Percentiles rank a stretch among this genome's conserved stretches.
Evolutionary conservation across 2,113 vertebrate species (phyloP).

Genomic region (Apodemus speciosus): DNA sequence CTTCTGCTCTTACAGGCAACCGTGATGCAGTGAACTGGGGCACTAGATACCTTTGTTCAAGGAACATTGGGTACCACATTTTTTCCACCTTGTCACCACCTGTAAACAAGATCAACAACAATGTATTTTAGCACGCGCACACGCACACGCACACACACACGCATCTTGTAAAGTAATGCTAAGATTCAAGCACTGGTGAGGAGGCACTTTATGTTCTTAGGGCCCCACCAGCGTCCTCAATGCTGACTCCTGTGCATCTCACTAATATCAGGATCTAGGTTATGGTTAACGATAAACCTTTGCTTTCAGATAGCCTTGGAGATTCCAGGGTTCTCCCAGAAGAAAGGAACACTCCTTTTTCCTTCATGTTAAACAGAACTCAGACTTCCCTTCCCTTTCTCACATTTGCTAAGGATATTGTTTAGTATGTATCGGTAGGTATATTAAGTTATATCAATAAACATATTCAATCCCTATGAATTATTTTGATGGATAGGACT

Average conservation of each 20-base stretch:
- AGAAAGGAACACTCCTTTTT: constrained; percentile 71
- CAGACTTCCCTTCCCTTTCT: constrained; percentile 79
- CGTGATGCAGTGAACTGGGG: neutral
- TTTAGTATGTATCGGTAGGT: constrained; percentile 85
- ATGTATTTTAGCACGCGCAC: too few species aligned
- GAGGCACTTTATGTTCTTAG: constrained; percentile 43
- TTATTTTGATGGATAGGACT: constrained; percentile 76
- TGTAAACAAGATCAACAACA: constrained; percentile 45
- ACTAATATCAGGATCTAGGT: constrained; percentile 76
- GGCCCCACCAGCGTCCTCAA: constrained; percentile 45
- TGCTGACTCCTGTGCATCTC: constrained; percentile 68
- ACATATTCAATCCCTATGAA: constrained; percentile 79
- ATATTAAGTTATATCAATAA: constrained; percentile 84
- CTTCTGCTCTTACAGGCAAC: neutral
- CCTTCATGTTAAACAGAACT: constrained; percentile 82
- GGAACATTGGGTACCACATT: constrained; percentile 47
- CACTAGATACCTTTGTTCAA: constrained; percentile 28
- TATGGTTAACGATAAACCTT: constrained; percentile 79
- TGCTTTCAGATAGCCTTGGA: constrained; percentile 80
- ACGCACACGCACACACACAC: too few species aligned
- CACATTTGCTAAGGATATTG: constrained; percentile 77
- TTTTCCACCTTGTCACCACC: constrained; percentile 39
- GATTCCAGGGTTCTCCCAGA: constrained; percentile 76
- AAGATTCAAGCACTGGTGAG: constrained; percentile 30
- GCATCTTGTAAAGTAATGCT: constrained; percentile 46